Conservation (phyloP, 2,113 vertebrate species). For the Tragelaphus imberbis region DNA sequence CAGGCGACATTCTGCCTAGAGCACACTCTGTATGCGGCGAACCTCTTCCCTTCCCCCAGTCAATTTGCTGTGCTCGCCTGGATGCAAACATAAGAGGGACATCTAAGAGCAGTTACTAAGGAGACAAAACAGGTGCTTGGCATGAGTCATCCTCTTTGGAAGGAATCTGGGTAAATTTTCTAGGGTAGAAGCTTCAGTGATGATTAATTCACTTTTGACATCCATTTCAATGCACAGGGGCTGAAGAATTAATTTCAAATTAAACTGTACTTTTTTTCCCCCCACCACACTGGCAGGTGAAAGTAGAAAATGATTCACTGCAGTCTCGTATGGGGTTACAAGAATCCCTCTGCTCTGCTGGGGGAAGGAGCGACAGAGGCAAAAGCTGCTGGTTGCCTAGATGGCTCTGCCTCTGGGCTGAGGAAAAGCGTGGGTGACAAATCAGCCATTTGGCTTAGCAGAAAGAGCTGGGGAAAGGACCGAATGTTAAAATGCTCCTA, state of each 20-base stretch:
- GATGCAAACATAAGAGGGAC: conserved; percentile 73
- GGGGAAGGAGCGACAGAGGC: accelerated
- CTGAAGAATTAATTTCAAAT: conserved; percentile 58
- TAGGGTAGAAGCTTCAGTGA: conserved; percentile 38
- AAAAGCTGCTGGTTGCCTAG: background rate
- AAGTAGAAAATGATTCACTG: conserved; percentile 3
- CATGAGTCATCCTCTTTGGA: conserved; percentile 74
- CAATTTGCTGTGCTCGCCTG: conserved; percentile 65
- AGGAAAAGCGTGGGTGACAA: background rate
- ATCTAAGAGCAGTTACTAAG: conserved; percentile 81
- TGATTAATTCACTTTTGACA: conserved; percentile 60
- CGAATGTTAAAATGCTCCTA: background rate
- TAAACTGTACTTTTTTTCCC: background rate
- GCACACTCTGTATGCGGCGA: background rate
- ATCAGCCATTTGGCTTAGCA: background rate
- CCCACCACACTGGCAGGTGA: background rate
- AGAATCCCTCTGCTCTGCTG: background rate
- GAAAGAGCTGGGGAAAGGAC: background rate
- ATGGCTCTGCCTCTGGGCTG: background rate
- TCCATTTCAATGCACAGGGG: conserved; percentile 34
- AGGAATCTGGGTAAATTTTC: conserved; percentile 68
- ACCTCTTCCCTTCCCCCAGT: conserved; percentile 48
- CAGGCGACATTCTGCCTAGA: conserved; percentile 30
- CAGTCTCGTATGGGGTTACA: accelerated
- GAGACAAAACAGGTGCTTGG: conserved; percentile 80